Conservation (phyloP, 2,797 vertebrate genomes). For the Coregonus ussuriensis region DNA sequence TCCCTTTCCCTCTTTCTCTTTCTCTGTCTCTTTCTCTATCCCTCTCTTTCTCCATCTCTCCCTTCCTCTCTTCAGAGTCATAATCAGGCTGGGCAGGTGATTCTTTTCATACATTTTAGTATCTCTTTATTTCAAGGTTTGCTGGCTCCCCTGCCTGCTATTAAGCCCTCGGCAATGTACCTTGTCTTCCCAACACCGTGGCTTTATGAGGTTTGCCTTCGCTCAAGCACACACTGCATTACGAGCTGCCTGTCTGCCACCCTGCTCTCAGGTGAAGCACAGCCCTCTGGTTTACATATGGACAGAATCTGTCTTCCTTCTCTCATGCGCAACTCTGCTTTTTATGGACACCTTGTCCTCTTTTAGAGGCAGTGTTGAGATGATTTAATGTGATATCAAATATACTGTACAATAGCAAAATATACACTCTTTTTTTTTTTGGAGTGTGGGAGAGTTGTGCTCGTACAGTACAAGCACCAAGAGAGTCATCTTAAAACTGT, state of each 20-base stretch:
- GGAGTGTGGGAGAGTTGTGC: neutral
- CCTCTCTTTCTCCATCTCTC: slow-evolving; percentile 10
- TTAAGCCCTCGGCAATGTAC: slow-evolving; percentile 64
- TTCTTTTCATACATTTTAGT: slow-evolving; percentile 72
- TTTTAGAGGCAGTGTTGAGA: slow-evolving; percentile 51
- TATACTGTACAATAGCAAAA: slow-evolving; percentile 32
- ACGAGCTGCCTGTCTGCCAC: slow-evolving; percentile 57
- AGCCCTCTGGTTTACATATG: slow-evolving; percentile 51
- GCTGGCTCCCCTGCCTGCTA: slow-evolving; percentile 67
- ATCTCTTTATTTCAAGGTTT: slow-evolving; percentile 76
- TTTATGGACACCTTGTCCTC: slow-evolving; percentile 40
- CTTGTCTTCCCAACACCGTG: slow-evolving; percentile 54
- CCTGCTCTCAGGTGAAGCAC: slow-evolving; percentile 41
- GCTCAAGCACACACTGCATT: slow-evolving; percentile 40
- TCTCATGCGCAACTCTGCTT: slow-evolving; percentile 49
- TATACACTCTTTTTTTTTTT: neutral
- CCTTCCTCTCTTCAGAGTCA: slow-evolving; percentile 46
- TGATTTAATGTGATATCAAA: slow-evolving; percentile 40
- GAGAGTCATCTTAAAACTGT: neutral
- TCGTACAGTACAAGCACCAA: neutral
- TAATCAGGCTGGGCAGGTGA: slow-evolving; percentile 67
- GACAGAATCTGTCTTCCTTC: slow-evolving; percentile 59
- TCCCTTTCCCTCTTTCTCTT: neutral
- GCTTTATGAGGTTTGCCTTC: slow-evolving; percentile 68
- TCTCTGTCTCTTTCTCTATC: neutral